These are phyloP conservation scores for Cerceris rybyensis DNA, from an alignment of 2,888 invertebrate species.

Conservation along the genomic window DNA sequence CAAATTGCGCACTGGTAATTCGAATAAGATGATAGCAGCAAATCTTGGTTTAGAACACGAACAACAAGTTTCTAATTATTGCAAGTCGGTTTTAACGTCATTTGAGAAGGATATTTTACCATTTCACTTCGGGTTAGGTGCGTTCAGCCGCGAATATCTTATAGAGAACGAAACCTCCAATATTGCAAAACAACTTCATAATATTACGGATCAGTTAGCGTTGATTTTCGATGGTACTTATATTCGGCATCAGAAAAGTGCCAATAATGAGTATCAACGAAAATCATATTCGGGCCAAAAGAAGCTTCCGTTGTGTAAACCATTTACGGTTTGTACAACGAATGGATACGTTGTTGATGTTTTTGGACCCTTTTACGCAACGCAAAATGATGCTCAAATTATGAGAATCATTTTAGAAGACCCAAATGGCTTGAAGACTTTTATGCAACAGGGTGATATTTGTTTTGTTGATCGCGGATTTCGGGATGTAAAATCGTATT, in stretches of 20 bases:
- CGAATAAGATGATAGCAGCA: constrained; percentile 44
- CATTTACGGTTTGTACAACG: constrained; percentile 66
- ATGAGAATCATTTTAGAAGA: constrained; percentile 53
- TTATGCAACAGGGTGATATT: constrained; percentile 53
- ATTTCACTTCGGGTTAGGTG: neutral
- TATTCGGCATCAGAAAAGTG: constrained; percentile 55
- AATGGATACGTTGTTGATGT: constrained; percentile 63
- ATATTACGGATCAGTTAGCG: constrained; percentile 40
- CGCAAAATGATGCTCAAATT: constrained; percentile 65
- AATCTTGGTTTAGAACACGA: constrained; percentile 44
- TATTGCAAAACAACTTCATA: constrained; percentile 40
- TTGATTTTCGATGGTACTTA: constrained; percentile 60
- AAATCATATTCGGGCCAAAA: constrained; percentile 63
- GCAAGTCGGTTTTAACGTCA: constrained; percentile 45
- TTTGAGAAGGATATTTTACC: constrained; percentile 63
- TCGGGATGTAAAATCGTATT: constrained; percentile 50
- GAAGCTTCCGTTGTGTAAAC: constrained; percentile 64
- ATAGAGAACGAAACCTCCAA: constrained; percentile 17
- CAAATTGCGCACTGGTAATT: constrained; percentile 52
- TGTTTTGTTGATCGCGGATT: constrained; percentile 45
- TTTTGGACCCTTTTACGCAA: neutral
- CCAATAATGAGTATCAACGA: constrained; percentile 56
- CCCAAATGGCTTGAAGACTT: constrained; percentile 47
- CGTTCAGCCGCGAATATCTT: too few species aligned
- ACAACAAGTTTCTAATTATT: constrained; percentile 55